phyloP scores from a whole-genome alignment of 2,113 vertebrate genomes.

The Gavialis gangeticus region DNA sequence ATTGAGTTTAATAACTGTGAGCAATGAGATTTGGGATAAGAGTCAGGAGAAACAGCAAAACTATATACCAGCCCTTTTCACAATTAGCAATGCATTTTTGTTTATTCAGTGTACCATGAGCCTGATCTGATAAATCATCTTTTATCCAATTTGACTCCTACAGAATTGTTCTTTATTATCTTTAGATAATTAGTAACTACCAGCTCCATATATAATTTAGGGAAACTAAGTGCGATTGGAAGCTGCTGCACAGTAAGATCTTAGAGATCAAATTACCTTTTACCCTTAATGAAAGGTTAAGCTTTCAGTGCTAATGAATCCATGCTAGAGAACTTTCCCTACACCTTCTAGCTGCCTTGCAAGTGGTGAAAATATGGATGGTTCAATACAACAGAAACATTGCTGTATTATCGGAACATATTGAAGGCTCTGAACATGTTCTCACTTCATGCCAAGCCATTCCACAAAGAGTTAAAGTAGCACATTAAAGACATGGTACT shows the following conservation, averaged over 20 bases:
- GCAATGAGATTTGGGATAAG: not conserved
- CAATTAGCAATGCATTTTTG: not conserved
- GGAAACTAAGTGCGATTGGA: not conserved
- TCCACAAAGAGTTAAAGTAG: not conserved
- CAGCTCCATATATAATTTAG: not conserved
- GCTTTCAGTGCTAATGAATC: not conserved
- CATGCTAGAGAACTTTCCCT: not conserved
- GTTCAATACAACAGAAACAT: not conserved
- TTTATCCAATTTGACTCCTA: not conserved
- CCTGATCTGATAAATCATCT: not conserved
- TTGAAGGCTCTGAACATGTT: not conserved
- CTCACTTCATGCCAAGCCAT: not conserved
- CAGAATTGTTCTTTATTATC: not conserved
- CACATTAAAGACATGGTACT: fast-evolving
- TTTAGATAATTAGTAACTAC: not conserved
- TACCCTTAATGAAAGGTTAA: not conserved
- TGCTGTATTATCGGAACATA: fast-evolving
- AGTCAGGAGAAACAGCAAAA: not conserved
- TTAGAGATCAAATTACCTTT: not conserved
- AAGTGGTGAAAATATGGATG: not conserved
- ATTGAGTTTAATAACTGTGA: not conserved
- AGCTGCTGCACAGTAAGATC: not conserved
- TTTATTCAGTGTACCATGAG: not conserved
- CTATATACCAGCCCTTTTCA: not conserved
- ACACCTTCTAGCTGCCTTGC: fast-evolving